These are phyloP conservation scores for Drosophila limbata DNA, from an alignment of 2,888 invertebrate genomes.

Conservation along the genomic window DNA sequence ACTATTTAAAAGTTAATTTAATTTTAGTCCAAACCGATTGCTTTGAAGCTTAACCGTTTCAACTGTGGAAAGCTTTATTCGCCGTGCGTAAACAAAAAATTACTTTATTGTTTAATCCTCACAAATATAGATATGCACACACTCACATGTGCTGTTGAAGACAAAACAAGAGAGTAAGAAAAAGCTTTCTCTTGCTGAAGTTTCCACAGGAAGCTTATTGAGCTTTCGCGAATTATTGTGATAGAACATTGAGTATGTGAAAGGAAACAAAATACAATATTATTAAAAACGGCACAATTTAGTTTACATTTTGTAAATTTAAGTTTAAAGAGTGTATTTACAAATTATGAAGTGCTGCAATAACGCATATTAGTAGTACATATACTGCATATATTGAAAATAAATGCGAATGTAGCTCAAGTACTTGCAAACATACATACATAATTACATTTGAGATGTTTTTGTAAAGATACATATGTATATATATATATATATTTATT, in stretches of 20 bases:
- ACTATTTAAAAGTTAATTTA: not conserved
- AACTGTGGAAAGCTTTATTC: not conserved
- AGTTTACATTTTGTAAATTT: conserved; percentile 14
- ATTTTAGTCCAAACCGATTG: not conserved
- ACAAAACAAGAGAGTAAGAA: not conserved
- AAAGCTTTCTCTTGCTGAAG: conserved; percentile 20
- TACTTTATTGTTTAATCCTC: not conserved
- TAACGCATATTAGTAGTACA: not conserved
- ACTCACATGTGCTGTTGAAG: not conserved
- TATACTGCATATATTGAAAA: not conserved
- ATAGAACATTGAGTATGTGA: conserved; percentile 31
- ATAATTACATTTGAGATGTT: conserved; percentile 8
- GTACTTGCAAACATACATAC: not conserved
- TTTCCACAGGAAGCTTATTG: conserved; percentile 14
- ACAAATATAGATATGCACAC: not conserved
- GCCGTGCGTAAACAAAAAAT: conserved; percentile 2
- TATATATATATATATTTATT: conserved; percentile 27
- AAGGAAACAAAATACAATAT: conserved; percentile 31
- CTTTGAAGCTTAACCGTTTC: not conserved
- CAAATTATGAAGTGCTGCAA: not conserved
- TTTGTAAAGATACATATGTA: conserved; percentile 8
- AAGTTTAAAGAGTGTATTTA: not conserved
- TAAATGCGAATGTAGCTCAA: conserved; percentile 2
- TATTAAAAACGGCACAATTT: conserved; percentile 18
- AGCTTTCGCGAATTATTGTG: conserved; percentile 37